Evolutionary conservation across 2,888 invertebrate genomes (phyloP).

Genomic region (Reticulitermes lucifugus): DNA sequence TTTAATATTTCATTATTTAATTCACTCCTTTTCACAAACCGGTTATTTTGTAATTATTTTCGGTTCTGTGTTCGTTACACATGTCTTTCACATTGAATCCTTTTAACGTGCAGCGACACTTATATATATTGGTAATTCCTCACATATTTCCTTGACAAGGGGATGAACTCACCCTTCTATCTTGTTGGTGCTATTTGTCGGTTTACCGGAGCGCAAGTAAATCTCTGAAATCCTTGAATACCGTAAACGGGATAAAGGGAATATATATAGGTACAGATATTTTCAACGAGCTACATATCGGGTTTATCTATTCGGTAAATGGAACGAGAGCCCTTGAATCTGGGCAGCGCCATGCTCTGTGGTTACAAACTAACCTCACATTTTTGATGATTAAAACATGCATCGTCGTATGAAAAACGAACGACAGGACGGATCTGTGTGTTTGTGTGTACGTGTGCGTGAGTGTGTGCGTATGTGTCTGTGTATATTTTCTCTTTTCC

Average conservation of each 20-base stretch:
- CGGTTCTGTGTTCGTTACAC: too few species aligned
- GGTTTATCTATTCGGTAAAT: conserved; percentile 12
- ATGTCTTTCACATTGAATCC: too few species aligned
- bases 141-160: conserved; percentile 20
- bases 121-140: background rate
- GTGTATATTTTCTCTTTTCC: background rate
- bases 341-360: background rate
- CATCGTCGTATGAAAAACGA: background rate
- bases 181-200: conserved; percentile 25
- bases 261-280: background rate
- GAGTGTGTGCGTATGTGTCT: too few species aligned
- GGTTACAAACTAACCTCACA: conserved; percentile 12
- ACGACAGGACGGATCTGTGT: background rate
- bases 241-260: background rate
- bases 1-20: too few species aligned
- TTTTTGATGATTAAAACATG: conserved; percentile 44
- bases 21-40: too few species aligned
- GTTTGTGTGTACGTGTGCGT: background rate
- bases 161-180: background rate
- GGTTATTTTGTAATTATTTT: too few species aligned
- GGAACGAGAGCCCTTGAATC: background rate
- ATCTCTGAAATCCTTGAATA: conserved; percentile 24
- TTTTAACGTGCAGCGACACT: too few species aligned
- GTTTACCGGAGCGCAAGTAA: conserved; percentile 35
- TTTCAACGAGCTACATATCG: background rate